Evolutionary conservation across 1,140 invertebrate genomes (phyloP).

Genomic region (Rhynchophorus ferrugineus): DNA sequence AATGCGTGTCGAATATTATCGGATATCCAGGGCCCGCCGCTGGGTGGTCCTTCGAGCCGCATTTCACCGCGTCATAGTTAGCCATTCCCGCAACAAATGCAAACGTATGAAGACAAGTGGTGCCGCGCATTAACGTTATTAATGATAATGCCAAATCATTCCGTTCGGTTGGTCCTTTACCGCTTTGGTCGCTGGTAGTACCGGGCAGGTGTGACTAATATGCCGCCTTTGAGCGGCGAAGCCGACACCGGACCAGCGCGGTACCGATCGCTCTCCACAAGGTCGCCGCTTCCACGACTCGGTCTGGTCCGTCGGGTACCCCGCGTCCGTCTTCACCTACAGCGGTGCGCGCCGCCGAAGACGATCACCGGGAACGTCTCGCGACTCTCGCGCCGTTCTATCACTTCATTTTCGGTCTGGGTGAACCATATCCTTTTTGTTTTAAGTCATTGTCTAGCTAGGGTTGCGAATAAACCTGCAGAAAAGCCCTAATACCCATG

Average conservation of each 20-base stretch:
- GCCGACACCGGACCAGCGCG: slow-evolving; percentile 34
- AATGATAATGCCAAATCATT: slow-evolving; percentile 41
- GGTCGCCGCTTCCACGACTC: neutral
- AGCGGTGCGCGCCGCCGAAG: slow-evolving; percentile 27
- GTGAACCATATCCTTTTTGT: no score
- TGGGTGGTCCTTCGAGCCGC: slow-evolving; percentile 10
- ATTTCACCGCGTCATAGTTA: slow-evolving; percentile 13
- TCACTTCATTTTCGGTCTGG: slow-evolving; percentile 36
- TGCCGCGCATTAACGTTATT: slow-evolving; percentile 33
- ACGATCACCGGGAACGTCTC: neutral
- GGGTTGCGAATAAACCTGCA: no score
- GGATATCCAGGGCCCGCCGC: no score
- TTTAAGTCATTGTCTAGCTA: no score
- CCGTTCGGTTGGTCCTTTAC: slow-evolving; percentile 31
- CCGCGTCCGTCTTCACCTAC: slow-evolving; percentile 34
- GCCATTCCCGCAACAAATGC: slow-evolving; percentile 19
- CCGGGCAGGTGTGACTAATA: slow-evolving; percentile 41
- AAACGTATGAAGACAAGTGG: slow-evolving; percentile 21
- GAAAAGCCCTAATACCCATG: no score
- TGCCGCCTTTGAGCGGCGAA: slow-evolving; percentile 31
- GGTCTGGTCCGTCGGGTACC: slow-evolving; percentile 17
- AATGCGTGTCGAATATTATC: no score
- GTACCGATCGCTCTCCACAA: neutral
- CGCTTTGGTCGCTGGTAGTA: slow-evolving; percentile 30
- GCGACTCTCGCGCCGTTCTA: slow-evolving; percentile 25